phyloP scores from a whole-genome alignment of 2,888 invertebrate species.

The Anaspis maculata region DNA sequence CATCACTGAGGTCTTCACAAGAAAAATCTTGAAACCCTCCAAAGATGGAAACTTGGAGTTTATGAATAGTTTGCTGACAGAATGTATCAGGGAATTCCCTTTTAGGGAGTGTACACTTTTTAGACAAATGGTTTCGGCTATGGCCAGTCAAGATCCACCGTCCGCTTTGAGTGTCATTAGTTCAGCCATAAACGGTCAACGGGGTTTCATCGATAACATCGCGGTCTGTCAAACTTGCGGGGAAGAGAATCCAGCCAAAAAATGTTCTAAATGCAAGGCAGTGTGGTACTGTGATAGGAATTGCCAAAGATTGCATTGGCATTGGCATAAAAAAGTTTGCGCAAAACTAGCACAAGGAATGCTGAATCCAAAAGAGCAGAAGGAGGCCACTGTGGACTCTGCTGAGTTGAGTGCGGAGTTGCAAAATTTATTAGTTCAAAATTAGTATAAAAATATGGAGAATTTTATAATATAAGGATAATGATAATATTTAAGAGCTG shows the following conservation, averaged over 20 bases:
- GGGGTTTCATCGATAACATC: constrained; percentile 62
- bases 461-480: no score
- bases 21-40: constrained; percentile 67
- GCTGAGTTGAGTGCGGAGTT: constrained; percentile 7
- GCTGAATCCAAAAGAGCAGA: constrained; percentile 3
- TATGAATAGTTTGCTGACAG: constrained; percentile 69
- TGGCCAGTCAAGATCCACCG: constrained; percentile 66
- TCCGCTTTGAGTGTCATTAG: constrained; percentile 64
- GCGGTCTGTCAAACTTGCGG: constrained; percentile 79
- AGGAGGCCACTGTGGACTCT: constrained; percentile 1
- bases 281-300: constrained; percentile 90
- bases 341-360: constrained; percentile 49
- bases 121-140: constrained; percentile 71
- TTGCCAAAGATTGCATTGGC: constrained; percentile 92
- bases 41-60: constrained; percentile 56
- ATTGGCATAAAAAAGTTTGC: constrained; percentile 81
- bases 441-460: no score
- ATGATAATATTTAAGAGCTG: no score
- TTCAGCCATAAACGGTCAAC: constrained; percentile 80
- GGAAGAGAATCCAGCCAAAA: constrained; percentile 81
- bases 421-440: constrained; percentile 8
- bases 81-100: constrained; percentile 83
- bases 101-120: constrained; percentile 84
- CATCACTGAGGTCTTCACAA: constrained; percentile 64
- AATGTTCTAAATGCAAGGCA: constrained; percentile 90